Base-by-base conservation (phyloP, 2,113 vertebrate genomes). In the Raja brachyura region DNA sequence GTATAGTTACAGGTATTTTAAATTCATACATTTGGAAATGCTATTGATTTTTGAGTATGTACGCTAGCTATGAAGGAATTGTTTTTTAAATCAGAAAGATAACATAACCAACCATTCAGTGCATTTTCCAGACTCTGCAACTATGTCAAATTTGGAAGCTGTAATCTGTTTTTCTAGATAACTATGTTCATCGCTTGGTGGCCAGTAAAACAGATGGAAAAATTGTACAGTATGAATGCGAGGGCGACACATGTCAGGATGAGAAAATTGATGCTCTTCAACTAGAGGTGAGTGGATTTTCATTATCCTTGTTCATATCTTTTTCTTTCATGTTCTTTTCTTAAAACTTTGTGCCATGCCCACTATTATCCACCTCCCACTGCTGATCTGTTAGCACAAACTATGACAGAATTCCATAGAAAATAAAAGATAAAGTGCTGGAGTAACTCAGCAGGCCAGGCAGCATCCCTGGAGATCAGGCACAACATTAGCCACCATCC, bases 131-230 rank as follows among this genome's bases (percentile, higher is more conserved):
- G 77, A 48, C 33, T 85, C 25, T n/a, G 4, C 28, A 61, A 25
- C 3, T 4, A 59, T 22, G 9, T 83, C 56, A 6, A 5, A 90
- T 68, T 33, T 70, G 68, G 88, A 90, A 90, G 85, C 31, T 90
- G 66, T 5, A 14, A 94, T 94, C 93, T 93, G 93, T 93, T 95
- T 18, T 93, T 86, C 70, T 93, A 99, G 99, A 99, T 96, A 99
- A 99, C 95, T 99, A 99, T 31, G 98, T 99, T 13, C 99, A 99
- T 93, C 98, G 99, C 8, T 96, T 99, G 93, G 99, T 99, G 94
- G 99, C 98, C 83, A 98, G 98, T 95, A 99, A 99, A 95, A 98
- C 98, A 0, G 99, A 99, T 33, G 99, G 99, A 85, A 99, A 99
- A 96, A 97, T 99, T 94, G 99, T 99, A 13, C 99, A 99, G 95